Conservation (phyloP, 2,888 invertebrate genomes). For the Melanchra persicariae region DNA sequence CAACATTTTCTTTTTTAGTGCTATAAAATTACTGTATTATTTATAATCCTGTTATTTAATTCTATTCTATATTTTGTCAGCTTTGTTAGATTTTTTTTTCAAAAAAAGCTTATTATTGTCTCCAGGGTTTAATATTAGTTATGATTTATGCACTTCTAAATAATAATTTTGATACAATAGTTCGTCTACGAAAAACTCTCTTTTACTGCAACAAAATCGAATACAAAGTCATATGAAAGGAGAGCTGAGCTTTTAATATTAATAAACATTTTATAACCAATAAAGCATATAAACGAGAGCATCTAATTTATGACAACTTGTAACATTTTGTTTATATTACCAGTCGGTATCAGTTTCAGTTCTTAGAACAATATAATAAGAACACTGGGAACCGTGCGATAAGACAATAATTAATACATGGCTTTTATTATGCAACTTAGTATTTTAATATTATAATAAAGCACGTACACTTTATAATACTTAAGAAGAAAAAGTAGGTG, state of each 20-base stretch:
- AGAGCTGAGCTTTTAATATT: not conserved
- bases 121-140: too few relatives aligned
- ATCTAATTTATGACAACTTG: not conserved
- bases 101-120: too few relatives aligned
- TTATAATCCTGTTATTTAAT: too few relatives aligned
- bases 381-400: slow-evolving; percentile 51
- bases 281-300: slow-evolving; percentile 1
- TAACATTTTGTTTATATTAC: slow-evolving; percentile 25
- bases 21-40: too few relatives aligned
- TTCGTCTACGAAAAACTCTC: too few relatives aligned
- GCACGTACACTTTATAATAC: slow-evolving; percentile 7
- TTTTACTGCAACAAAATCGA: too few relatives aligned
- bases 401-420: slow-evolving; percentile 21
- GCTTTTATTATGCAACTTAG: slow-evolving; percentile 29
- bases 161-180: too few relatives aligned
- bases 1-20: too few relatives aligned
- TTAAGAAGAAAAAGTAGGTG: not conserved
- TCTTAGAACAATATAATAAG: slow-evolving; percentile 37
- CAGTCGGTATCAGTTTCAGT: slow-evolving; percentile 33
- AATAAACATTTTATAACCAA: slow-evolving; percentile 6
- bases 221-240: not conserved
- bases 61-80: too few relatives aligned
- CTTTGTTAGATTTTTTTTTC: too few relatives aligned
- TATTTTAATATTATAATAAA: slow-evolving; percentile 22
- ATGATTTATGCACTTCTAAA: too few relatives aligned